phyloP scores from a whole-genome alignment of 2,888 invertebrate species.

The Strigamia transsilvanica region DNA sequence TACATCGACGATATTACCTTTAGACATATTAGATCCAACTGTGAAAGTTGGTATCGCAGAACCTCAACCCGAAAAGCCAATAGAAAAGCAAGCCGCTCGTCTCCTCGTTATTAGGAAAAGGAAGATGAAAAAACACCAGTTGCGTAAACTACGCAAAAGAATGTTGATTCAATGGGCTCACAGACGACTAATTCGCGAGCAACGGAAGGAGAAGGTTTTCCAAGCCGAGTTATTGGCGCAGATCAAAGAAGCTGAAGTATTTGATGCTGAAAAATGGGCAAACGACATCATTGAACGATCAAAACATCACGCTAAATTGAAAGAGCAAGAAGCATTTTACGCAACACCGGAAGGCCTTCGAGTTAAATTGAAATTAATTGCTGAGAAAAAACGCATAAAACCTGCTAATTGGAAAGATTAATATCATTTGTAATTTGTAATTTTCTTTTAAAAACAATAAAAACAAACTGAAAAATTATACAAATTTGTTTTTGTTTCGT shows the following conservation, averaged over 20 bases:
- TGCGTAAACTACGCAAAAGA: constrained; percentile 78
- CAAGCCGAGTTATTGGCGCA: constrained; percentile 75
- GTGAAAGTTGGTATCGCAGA: background rate
- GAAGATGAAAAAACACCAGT: constrained; percentile 89
- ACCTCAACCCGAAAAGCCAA: background rate
- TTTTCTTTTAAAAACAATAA: too few relatives aligned
- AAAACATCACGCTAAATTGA: constrained; percentile 58
- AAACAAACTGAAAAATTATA: too few relatives aligned
- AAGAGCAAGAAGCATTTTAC: constrained; percentile 68
- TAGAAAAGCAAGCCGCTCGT: constrained; percentile 75
- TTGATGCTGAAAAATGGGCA: constrained; percentile 79
- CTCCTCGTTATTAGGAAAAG: constrained; percentile 79
- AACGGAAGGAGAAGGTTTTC: constrained; percentile 80
- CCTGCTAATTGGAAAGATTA: constrained; percentile 32
- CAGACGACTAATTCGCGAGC: constrained; percentile 71
- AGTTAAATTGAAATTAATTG: constrained; percentile 2
- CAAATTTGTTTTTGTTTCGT: too few relatives aligned
- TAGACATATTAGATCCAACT: background rate
- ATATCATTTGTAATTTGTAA: background rate
- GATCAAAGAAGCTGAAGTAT: constrained; percentile 77
- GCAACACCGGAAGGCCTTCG: constrained; percentile 16
- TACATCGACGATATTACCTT: background rate
- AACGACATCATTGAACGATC: constrained; percentile 68
- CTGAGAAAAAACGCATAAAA: background rate
- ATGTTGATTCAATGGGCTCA: constrained; percentile 81